phyloP scores from a whole-genome alignment of 2,113 vertebrate genomes.

The Microcebus ravelobensis region DNA sequence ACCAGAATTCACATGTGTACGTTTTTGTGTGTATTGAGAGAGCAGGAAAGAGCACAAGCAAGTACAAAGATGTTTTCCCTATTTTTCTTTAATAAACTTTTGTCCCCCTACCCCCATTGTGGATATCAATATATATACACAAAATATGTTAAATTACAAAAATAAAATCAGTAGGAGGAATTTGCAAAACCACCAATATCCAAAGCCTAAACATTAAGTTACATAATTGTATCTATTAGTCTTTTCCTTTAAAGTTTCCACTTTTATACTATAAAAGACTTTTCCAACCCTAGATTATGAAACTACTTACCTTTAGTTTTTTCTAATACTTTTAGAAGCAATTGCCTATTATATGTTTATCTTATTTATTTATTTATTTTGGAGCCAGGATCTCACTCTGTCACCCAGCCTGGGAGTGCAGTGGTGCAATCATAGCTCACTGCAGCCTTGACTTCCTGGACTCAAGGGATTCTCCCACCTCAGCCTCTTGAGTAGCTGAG shows the following conservation, averaged over 20 bases:
- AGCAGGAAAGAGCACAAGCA: neutral
- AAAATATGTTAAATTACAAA: neutral
- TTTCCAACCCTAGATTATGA: neutral
- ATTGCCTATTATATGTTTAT: neutral
- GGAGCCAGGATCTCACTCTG: no score
- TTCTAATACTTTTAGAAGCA: neutral
- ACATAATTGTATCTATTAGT: neutral
- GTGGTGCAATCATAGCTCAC: no score
- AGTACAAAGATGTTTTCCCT: neutral
- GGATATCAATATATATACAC: neutral
- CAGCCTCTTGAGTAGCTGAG: no score
- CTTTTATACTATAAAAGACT: slow-evolving; percentile 22
- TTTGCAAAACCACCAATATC: slow-evolving; percentile 2
- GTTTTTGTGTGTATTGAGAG: neutral
- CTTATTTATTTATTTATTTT: neutral
- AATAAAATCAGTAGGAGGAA: neutral
- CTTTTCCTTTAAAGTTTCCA: slow-evolving; percentile 8
- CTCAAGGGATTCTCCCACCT: no score
- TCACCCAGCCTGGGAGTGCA: no score
- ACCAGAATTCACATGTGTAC: neutral
- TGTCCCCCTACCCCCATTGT: neutral
- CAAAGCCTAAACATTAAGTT: slow-evolving; percentile 33
- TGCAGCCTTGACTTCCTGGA: no score
- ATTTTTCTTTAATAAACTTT: neutral
- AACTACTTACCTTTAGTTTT: neutral